Percentiles rank a stretch among this genome's conserved stretches.
These are phyloP conservation scores for Megastigmus dorsalis DNA, from an alignment of 2,888 invertebrate species.

Conservation along the genomic window DNA sequence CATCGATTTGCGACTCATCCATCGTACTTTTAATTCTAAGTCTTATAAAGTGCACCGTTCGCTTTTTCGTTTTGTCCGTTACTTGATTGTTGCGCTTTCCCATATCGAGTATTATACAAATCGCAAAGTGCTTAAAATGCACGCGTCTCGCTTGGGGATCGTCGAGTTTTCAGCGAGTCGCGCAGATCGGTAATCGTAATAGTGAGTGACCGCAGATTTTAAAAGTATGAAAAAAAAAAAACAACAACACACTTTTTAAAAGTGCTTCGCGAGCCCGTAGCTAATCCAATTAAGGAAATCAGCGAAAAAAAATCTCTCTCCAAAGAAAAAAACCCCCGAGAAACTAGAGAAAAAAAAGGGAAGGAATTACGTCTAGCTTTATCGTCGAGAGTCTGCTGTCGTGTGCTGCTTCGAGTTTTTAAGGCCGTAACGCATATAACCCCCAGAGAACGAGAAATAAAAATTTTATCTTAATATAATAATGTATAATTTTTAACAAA, in stretches of 20 bases:
- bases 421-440: slow-evolving; percentile 42
- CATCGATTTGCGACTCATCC: slow-evolving; percentile 5
- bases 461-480: slow-evolving; percentile 39
- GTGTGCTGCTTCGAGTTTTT: slow-evolving; percentile 70
- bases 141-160: background rate
- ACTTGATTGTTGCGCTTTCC: slow-evolving; percentile 8
- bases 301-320: slow-evolving; percentile 61
- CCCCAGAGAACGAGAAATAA: slow-evolving; percentile 19
- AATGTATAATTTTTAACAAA: slow-evolving; percentile 37
- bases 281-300: slow-evolving; percentile 35
- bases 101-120: background rate
- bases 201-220: too few relatives aligned
- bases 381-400: slow-evolving; percentile 60
- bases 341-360: slow-evolving; percentile 52
- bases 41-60: slow-evolving; percentile 1
- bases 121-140: background rate
- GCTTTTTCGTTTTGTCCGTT: slow-evolving; percentile 17
- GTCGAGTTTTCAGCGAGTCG: background rate
- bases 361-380: slow-evolving; percentile 36
- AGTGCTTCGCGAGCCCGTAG: background rate
- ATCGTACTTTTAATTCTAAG: slow-evolving; percentile 2
- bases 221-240: background rate
- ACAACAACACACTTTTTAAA: background rate
- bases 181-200: slow-evolving; percentile 13
- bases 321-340: slow-evolving; percentile 67